Conservation (phyloP, 2,797 vertebrate genomes). For the Crocodylus rhombifer region DNA sequence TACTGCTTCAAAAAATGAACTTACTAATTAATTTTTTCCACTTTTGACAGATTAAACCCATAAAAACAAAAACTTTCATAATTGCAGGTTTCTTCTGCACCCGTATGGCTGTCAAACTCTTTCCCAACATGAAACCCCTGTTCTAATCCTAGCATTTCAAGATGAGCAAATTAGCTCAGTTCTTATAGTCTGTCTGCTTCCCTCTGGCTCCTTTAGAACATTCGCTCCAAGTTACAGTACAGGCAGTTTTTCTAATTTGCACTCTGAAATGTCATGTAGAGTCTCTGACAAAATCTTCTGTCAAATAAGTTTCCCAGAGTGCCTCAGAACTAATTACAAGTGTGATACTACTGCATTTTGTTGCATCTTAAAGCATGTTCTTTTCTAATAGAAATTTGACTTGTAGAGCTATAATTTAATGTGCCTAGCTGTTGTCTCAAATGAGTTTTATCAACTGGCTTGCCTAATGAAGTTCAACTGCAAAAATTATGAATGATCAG, state of each 20-base stretch:
- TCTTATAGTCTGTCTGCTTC: neutral
- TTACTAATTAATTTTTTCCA: neutral
- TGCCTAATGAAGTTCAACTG: neutral
- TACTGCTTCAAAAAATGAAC: neutral
- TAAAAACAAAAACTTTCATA: neutral
- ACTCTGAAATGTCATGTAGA: neutral
- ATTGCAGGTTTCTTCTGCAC: neutral
- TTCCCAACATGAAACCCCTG: neutral
- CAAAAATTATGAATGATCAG: slow-evolving; percentile 1
- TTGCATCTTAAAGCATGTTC: neutral
- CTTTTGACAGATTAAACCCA: neutral
- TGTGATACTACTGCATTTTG: slow-evolving; percentile 22
- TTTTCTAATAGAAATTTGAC: slow-evolving; percentile 23
- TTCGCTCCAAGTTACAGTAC: neutral
- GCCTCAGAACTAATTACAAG: slow-evolving; percentile 29
- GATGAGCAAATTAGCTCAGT: neutral
- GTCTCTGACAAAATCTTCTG: slow-evolving; percentile 12
- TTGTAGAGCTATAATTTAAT: neutral
- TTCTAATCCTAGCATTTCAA: neutral
- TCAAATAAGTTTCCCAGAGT: slow-evolving; percentile 16
- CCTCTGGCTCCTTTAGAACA: neutral
- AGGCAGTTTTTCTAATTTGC: neutral
- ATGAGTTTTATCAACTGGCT: slow-evolving; percentile 30
- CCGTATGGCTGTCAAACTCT: neutral
- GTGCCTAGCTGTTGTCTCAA: slow-evolving; percentile 5